Base-by-base conservation (phyloP, 2,888 invertebrate genomes). In the Pantelozetes paolii region DNA sequence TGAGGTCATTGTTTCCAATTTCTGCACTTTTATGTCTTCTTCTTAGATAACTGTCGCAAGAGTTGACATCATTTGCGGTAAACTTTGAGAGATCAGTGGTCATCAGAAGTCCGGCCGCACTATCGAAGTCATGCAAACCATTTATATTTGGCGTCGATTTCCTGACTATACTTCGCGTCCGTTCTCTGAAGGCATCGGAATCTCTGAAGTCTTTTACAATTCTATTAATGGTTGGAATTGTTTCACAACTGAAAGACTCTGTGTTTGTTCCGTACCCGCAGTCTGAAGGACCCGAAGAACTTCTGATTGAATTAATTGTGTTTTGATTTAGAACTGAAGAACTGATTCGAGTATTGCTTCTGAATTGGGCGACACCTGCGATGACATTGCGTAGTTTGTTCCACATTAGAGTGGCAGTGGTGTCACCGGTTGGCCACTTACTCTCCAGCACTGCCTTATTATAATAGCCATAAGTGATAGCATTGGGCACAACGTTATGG, bases 381-480 rank as follows among this genome's bases (percentile, higher is more conserved):
- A 97, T 90, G 0, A 94, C 94, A 81, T 94, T 92, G 81, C 95
- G 88, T 26, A 98, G 85, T 82, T 95, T 94, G 82, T 91, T 93
- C 97, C 97, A 98, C 79, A 94, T 85, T 23, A 94, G 83, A 80
- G 92, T 90, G 78, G 93, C 90, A 71, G 90, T 90, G 76, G 89
- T 78, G 75, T 82, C 82, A 78, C 90, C 89, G 54, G 90, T 88
- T 0, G 95, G 94, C 97, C 96, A 97, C 78, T 91, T 90, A 8
- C 95, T 94, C 83, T 97, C 96, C 74, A 98, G 85, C 54, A 99
- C 96, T 74, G 89, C 82, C 85, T 86, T 84, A 79, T 90, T 90
- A 80, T 90, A 90, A 81, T 88, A 90, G 79, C 98, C 98, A 80
- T 99, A 99, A 0, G 99, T 99, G 71, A 99, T 88, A 13, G 99